Conservation (phyloP, 2,113 vertebrate species). For the Anoplopoma fimbria region DNA sequence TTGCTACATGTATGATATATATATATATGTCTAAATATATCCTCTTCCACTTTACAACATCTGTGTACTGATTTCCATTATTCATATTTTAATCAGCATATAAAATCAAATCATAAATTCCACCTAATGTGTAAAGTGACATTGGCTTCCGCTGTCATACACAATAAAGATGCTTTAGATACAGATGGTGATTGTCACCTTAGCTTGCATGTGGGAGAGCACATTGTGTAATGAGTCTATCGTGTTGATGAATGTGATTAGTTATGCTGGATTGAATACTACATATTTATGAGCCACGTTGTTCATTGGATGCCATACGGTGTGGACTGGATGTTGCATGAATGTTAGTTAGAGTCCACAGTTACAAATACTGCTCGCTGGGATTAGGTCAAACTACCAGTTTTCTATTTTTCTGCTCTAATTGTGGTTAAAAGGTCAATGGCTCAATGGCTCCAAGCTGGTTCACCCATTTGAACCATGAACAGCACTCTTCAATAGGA, state of each 20-base stretch:
- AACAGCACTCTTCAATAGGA: not conserved
- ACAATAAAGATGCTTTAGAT: not conserved
- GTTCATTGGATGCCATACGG: not conserved
- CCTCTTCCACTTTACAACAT: not conserved
- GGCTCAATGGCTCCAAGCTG: not conserved
- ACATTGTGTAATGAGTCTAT: constrained; percentile 1
- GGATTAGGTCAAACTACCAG: not conserved
- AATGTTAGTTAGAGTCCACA: no score
- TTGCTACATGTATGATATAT: not conserved
- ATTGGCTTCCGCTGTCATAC: constrained; percentile 10
- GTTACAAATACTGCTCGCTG: constrained; percentile 3
- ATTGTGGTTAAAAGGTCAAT: not conserved
- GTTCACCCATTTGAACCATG: not conserved
- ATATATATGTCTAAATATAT: not conserved
- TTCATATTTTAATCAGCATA: constrained; percentile 5
- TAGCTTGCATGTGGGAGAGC: constrained; percentile 19
- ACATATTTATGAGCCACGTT: not conserved
- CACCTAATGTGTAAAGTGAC: not conserved
- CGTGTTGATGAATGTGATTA: constrained; percentile 39
- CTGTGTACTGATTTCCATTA: not conserved
- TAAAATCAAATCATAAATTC: constrained; percentile 16
- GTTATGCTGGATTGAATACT: constrained; percentile 28
- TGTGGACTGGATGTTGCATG: no score
- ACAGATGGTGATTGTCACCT: constrained; percentile 13
- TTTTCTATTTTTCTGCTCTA: not conserved